Base-by-base conservation (phyloP, 2,888 invertebrate genomes). In the Deilephila porcellus region DNA sequence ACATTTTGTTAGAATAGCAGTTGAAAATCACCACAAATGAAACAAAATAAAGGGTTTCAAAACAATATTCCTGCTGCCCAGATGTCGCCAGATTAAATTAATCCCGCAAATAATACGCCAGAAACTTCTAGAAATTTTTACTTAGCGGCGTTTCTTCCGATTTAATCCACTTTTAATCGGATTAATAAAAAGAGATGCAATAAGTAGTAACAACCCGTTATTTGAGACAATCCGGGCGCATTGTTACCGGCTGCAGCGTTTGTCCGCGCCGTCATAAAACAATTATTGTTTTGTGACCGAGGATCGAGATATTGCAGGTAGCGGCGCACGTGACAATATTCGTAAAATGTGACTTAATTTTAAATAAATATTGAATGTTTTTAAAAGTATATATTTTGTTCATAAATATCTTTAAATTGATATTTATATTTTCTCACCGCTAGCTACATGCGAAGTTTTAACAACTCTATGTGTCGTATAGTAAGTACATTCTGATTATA, bases 191-290 rank as follows among this genome's bases (percentile, higher is more conserved):
- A 45, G 4, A n/a, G 37, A 52, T 37, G 63, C 63, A 67, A 52
- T 67, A 52, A 52, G 52, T 32, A 63, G 34, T 64, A 63, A 72
- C 20, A 32, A 56, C 53, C 72, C 63, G 72, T 63, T 72, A 63
- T 60, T n/a, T 45, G 70, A 71, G 45, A 72, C 53, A 72, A 63
- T 74, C 53, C 74, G 74, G 74, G 72, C 25, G 60, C 70, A 74
- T 74, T 74, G 74, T 71, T 53, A 32, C 45, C 60, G 45, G 67
- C 25, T 56, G 56, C n/a, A 67, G 52, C 45, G 64, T 64, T 64
- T 64, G 64, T 37, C n/a, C 20, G 20, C 25, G 6, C 67, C 25
- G 67, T 67, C 20, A 45, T 64, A 64, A 67, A 67, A 52, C 67
- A 45, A 67, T 67, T 67, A 67, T 67, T 67, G 67, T 67, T 29